Percentiles rank a stretch among this genome's conserved stretches.
Conservation (phyloP, 2,888 invertebrate genomes). For the Ischnus inquisitorius region DNA sequence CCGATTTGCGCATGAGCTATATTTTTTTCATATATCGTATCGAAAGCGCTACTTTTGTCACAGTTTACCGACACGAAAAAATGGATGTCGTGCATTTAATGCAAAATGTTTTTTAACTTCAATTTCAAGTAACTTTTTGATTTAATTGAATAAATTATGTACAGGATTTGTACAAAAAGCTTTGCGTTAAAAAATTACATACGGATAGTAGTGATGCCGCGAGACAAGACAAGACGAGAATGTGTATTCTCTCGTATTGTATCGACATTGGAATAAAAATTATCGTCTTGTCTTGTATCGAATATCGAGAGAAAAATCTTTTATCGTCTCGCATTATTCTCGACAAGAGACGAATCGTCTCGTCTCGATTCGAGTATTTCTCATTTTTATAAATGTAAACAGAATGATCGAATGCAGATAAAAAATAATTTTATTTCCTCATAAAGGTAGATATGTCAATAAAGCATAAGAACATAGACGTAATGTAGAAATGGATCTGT, state of each 20-base stretch:
- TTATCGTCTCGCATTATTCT: slow-evolving; percentile 20
- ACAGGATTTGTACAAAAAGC: too few species aligned
- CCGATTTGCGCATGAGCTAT: too few species aligned
- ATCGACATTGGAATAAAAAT: not conserved
- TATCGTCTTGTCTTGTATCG: slow-evolving; percentile 2
- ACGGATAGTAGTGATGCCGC: slow-evolving; percentile 3
- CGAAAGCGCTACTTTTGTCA: too few species aligned
- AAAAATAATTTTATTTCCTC: not conserved
- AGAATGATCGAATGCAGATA: not conserved
- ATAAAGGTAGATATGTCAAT: not conserved
- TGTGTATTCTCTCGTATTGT: slow-evolving; percentile 6
- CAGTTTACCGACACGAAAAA: too few species aligned
- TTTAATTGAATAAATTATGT: too few species aligned
- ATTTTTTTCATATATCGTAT: too few species aligned
- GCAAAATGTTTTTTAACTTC: too few species aligned
- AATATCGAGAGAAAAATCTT: slow-evolving; percentile 11
- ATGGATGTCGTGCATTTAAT: too few species aligned
- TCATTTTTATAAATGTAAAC: slow-evolving; percentile 1
- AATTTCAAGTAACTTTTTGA: too few species aligned
- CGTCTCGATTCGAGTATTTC: slow-evolving; percentile 24
- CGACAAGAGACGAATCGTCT: slow-evolving; percentile 12
- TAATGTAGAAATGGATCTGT: not conserved
- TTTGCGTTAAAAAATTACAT: too few species aligned
- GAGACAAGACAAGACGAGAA: slow-evolving; percentile 6
- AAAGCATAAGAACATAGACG: not conserved